Base-by-base conservation (phyloP, 2,888 invertebrate species). In the Mythimna pallens region DNA sequence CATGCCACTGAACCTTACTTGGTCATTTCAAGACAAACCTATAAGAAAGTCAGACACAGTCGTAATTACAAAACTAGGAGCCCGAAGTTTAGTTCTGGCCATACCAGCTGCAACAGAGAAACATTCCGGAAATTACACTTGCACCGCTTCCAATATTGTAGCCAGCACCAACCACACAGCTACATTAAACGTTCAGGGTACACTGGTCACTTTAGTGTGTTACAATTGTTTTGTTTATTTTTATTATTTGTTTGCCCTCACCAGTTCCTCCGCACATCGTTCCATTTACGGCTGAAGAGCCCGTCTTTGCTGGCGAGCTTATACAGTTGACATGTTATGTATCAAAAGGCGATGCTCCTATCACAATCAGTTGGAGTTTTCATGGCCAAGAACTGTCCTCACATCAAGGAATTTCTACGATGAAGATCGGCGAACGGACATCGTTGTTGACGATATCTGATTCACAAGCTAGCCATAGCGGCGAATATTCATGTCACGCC, bases 51-150 rank as follows among this genome's bases (percentile, higher is more conserved):
- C 92, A 79, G 91, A 93, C 70, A 95, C 95, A 78, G 93, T 97
- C 77, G 93, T 93, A 65, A 95, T 97, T 66, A 91, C 97, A 36
- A 97, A 97, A 90, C 94, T 97, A 84, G 97, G 97, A 88, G 97
- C 96, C 88, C 94, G 97, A 83, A 97, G 97, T 87, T 97, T 97
- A 80, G 96, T 97, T 77, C 91, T 97, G 87, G 97, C 97, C 84
- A 97, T 98, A 79, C 97, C 97, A 83, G 96, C 97, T 14, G 97
- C 97, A 64, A 97, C 97, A 85, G 97, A 97, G 70, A 97, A 97
- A 84, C 98, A 98, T 92, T 97, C 97, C 61, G 98, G 98, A 82
- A 97, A 97, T 91, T 98, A 98, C 92, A 98, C 98, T 65, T 98
- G 98, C 94, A 96, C 97, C 85, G 98, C 98, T 72, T 97, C 96